These are phyloP conservation scores for Micropoecilia bifurca DNA, from an alignment of 2,797 vertebrate genomes.

Conservation along the genomic window DNA sequence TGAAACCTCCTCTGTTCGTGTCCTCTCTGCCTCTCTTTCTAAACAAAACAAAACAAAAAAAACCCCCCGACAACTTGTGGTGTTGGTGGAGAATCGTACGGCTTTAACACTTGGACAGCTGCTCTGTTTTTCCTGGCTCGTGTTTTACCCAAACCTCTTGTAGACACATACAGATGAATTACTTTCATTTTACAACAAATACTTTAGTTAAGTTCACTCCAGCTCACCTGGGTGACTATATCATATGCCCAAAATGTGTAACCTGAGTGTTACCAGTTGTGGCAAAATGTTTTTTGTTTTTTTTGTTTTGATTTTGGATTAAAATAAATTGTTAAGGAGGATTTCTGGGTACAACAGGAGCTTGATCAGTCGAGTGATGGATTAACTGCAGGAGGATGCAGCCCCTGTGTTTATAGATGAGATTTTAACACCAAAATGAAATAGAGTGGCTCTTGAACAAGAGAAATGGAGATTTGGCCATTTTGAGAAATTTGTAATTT, in stretches of 20 bases:
- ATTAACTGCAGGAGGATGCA: constrained; percentile 66
- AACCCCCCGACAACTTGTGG: constrained; percentile 42
- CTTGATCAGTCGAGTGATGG: constrained; percentile 33
- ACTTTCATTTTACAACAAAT: constrained; percentile 63
- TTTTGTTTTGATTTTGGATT: not conserved
- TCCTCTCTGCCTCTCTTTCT: constrained; percentile 63
- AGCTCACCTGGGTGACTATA: constrained; percentile 28
- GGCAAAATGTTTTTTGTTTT: constrained; percentile 1
- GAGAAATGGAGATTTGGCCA: not conserved
- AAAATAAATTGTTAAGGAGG: constrained; percentile 23
- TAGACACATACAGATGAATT: constrained; percentile 55
- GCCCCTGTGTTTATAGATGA: constrained; percentile 34
- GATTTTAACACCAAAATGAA: not conserved
- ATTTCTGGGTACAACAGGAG: constrained; percentile 73
- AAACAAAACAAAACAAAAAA: constrained; percentile 26
- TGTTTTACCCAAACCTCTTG: constrained; percentile 69
- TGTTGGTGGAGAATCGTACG: constrained; percentile 62
- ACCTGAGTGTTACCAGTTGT: constrained; percentile 35
- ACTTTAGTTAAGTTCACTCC: constrained; percentile 52
- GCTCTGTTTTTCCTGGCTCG: constrained; percentile 56
- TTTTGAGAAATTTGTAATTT: constrained; percentile 2
- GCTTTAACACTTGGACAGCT: constrained; percentile 52
- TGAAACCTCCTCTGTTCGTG: constrained; percentile 59
- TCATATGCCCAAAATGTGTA: constrained; percentile 27
- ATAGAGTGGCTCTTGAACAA: not conserved